Evolutionary conservation across 92 coral and sea anemone species (phyloP), one percentile per base, ranked within the genome.

Genomic region (Pocillopora meandrina): DNA sequence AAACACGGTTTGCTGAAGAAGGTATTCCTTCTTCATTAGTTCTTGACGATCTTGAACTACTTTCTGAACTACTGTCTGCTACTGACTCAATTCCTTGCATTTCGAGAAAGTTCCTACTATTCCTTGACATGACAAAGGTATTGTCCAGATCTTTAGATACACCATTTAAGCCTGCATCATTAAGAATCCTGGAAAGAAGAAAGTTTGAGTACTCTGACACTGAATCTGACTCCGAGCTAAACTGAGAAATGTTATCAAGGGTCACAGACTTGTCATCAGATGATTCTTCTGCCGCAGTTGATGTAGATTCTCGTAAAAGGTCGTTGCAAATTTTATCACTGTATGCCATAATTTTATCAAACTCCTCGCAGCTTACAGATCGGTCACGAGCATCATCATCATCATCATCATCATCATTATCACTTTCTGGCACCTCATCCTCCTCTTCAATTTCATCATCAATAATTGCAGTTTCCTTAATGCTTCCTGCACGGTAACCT

Each of bases 391-490:
- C 84, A 12, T 91, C 85, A 69, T 82, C 65, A 20, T 87, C 89
- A 42, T 84, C 71, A 52, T 93, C 84, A 12, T 91, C 85, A 69
- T 82, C 65, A 20, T 87, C 89, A 42, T 84, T 75, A 52, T 93
- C 92, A 59, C 84, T 89, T 19, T 87, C 89, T 35, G 65, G 68
- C 1, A 68, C 88, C 26, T 75, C 91, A 7, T 73, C 89, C 70
- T 80, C 88, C 42, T 85, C 90, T 23, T 88, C 94, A 65, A 89
- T 83, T 72, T 89, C 90, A 47, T 90, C 95, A 58, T 94, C 95
- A 14, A 94, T 85, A n/a, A 89, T 85, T 2, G 95, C 90, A 2
- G 95, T 92, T 80, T 94, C 95, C 81, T 94, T 92, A 55, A 92
- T 77, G 56, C 87, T 75, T 35, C 84, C 93, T 31, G 65, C 34